phyloP scores from a whole-genome alignment of 2,797 vertebrate genomes.

The Hafferia zeledoni region DNA sequence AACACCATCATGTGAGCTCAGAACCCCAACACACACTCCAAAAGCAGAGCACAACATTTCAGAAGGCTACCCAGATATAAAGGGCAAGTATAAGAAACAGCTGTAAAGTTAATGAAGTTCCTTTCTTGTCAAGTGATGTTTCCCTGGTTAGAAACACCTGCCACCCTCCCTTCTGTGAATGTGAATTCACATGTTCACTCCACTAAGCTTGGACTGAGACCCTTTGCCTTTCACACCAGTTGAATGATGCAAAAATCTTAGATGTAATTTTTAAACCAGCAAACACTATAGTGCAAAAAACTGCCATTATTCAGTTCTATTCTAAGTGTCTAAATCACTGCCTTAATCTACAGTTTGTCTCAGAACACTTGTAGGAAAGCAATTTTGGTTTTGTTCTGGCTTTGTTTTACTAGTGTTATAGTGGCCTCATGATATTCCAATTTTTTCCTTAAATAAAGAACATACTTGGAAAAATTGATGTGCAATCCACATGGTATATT shows the following conservation, averaged over 20 bases:
- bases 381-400: background rate
- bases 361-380: background rate
- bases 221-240: background rate
- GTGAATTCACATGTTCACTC: background rate
- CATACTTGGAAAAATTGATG: background rate
- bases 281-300: background rate
- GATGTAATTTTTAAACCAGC: background rate
- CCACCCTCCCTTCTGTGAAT: background rate
- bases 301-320: background rate
- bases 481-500: background rate
- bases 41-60: background rate
- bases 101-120: background rate
- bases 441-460: background rate
- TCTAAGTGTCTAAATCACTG: background rate
- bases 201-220: background rate
- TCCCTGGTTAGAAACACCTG: background rate
- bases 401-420: background rate
- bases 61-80: background rate
- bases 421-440: background rate
- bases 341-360: background rate
- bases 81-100: background rate
- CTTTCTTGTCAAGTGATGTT: background rate
- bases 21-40: accelerated
- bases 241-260: accelerated
- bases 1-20: accelerated